Evolutionary conservation across 1,140 invertebrate species (phyloP), one percentile per base, ranked within the genome.

Genomic region (Polypedilum pembai): DNA sequence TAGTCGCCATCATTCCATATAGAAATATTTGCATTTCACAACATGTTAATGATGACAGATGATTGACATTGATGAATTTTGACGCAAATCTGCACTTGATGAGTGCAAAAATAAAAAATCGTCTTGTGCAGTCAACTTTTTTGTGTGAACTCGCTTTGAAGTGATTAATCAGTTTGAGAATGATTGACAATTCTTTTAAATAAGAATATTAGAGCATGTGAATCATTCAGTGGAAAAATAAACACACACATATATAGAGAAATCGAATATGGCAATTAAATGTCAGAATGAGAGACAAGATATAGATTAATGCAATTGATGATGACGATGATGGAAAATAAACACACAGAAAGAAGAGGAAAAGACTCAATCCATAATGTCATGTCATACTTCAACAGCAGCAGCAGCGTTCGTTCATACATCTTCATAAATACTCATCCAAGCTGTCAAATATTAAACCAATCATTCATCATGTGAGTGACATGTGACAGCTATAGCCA

Each of bases 171-270:
- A n/a, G 20, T 18, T 69, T 69, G 65, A 69, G 65, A 20, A 18
- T 69, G 65, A 69, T 18, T 69, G 65, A 69, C 65, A 69, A 0
- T 20, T 69, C 18, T 69, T 69, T 18, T 69, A n/a, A n/a, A n/a
- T n/a, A n/a, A n/a, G n/a, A n/a, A n/a, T n/a, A n/a, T n/a, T n/a
- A n/a, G n/a, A n/a, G n/a, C n/a, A n/a, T n/a, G n/a, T n/a, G n/a
- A n/a, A n/a, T n/a, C n/a, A n/a, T n/a, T n/a, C n/a, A n/a, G n/a
- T n/a, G 18, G 20, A 69, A n/a, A 69, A 33, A 5, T 33, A 33
- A 33, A 5, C 24, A 33, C 24, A 33, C 24, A 33, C 5, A 5
- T 33, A 33, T 33, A 33, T 33, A 33, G 24, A 33, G 24, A 33
- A 33, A 33, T 33, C 24, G 24, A 33, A 33, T 33, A 33, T 33